Base-by-base conservation (phyloP, 2,888 invertebrate genomes). In the Trachelus iudaicus region DNA sequence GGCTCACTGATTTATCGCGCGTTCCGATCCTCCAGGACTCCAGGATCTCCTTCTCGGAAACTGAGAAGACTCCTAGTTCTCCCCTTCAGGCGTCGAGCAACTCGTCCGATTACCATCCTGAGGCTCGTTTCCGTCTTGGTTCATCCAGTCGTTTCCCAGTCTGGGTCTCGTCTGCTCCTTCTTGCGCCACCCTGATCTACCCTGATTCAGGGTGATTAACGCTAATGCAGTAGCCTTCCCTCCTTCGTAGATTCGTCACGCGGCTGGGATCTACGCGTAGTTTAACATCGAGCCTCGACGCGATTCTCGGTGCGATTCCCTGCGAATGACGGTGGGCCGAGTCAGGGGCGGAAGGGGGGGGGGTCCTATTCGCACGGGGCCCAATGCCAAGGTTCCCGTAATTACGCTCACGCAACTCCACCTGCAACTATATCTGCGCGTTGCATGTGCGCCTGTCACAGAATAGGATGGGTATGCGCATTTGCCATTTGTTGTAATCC, bases 371-470 rank as follows among this genome's bases (percentile, higher is more conserved):
- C 31, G 34, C 71, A 68, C 37, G 75, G 37, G 80, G 77, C 79
- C 81, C 84, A 84, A 80, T 81, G 83, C 81, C 84, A 83, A 83
- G 81, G 83, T 79, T 76, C 69, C 75, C 69, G 76, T 80, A 82
- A 82, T 83, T 82, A 83, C 75, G 79, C 79, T 82, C 81, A 81
- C 80, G 82, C 81, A 80, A 81, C 69, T 31, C 34, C 33, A 34
- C 23, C 73, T 34, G 73, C 73, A 34, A 23, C 74, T 34, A 23
- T 74, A 11, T 30, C 23, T 12, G 4, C 34, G 23, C 69, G 11
- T 33, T 69, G 69, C 69, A 15, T 12, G 33, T 33, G 1, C 15
- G 69, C 31, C 12, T 31, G 30, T 69, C n/a, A 69, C 69, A 23
- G 31, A 30, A 30, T 33, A 15, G 31, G 69, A 4, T 31, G n/a